These are phyloP conservation scores for Thymelicus acteon DNA, from an alignment of 2,888 invertebrate genomes.

Conservation along the genomic window DNA sequence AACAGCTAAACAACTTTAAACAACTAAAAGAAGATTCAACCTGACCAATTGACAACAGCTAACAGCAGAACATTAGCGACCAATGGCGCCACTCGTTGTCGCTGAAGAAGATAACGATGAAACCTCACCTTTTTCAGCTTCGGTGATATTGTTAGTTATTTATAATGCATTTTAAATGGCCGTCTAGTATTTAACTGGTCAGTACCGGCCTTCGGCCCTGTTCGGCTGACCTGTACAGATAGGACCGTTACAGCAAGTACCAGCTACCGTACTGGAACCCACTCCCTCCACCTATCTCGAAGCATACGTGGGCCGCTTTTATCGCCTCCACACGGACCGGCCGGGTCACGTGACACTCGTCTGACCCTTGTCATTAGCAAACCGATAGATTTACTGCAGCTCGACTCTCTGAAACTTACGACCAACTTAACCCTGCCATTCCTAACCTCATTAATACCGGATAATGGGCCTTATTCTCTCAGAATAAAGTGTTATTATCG, in stretches of 20 bases:
- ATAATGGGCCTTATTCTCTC: neutral
- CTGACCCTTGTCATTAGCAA: slow-evolving; percentile 65
- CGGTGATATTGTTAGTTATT: no score
- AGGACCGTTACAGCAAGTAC: slow-evolving; percentile 7
- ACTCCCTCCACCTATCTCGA: slow-evolving; percentile 5
- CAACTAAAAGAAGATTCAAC: no score
- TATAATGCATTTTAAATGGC: no score
- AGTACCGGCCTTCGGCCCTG: no score
- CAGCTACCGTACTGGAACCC: slow-evolving; percentile 8
- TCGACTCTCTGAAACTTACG: slow-evolving; percentile 69
- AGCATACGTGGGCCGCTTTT: slow-evolving; percentile 25
- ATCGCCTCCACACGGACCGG: slow-evolving; percentile 18
- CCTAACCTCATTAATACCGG: neutral
- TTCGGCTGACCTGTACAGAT: neutral
- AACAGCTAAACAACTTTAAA: no score
- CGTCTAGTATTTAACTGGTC: no score
- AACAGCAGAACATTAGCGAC: no score
- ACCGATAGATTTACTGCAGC: slow-evolving; percentile 77
- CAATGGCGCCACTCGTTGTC: no score
- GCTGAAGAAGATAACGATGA: no score
- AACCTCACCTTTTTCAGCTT: no score
- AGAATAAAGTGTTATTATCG: neutral
- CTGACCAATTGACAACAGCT: no score
- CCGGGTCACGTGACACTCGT: slow-evolving; percentile 33
- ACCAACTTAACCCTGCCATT: slow-evolving; percentile 41